phyloP scores from a whole-genome alignment of 2,888 invertebrate species.

The Omphaloscelis lunosa region DNA sequence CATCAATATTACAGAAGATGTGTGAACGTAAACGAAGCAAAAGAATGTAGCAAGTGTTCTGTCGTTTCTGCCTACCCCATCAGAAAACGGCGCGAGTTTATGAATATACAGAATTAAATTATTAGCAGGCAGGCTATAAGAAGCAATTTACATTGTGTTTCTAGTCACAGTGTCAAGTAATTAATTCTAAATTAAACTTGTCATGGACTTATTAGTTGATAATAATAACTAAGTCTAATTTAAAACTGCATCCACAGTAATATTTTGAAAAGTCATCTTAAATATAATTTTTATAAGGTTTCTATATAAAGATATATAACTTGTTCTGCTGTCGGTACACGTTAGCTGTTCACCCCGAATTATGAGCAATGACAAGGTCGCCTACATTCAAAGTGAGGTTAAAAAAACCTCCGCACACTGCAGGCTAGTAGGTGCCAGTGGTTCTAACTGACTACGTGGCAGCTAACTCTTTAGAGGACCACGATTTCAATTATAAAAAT shows the following conservation, averaged over 20 bases:
- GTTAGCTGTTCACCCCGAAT: constrained; percentile 85
- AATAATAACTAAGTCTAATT: background rate
- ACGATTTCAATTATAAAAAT: background rate
- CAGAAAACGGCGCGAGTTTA: too few relatives aligned
- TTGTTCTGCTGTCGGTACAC: constrained; percentile 62
- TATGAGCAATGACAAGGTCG: constrained; percentile 82
- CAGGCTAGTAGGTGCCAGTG: constrained; percentile 45
- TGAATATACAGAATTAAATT: background rate
- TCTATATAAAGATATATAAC: background rate
- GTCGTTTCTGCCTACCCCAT: too few relatives aligned
- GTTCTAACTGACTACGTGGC: constrained; percentile 10
- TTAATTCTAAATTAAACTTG: background rate
- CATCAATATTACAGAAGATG: background rate
- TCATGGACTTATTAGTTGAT: background rate
- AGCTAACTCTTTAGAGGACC: background rate
- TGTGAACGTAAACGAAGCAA: too few relatives aligned
- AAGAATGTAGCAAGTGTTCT: too few relatives aligned
- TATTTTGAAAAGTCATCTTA: background rate
- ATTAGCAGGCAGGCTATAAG: background rate
- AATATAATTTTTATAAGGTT: constrained; percentile 1
- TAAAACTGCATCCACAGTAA: background rate
- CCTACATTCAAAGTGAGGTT: constrained; percentile 83
- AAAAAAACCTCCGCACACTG: constrained; percentile 70
- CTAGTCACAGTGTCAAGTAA: background rate
- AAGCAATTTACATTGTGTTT: background rate